Conservation (phyloP, 2,888 invertebrate species). For the Callinectes sapidus region DNA sequence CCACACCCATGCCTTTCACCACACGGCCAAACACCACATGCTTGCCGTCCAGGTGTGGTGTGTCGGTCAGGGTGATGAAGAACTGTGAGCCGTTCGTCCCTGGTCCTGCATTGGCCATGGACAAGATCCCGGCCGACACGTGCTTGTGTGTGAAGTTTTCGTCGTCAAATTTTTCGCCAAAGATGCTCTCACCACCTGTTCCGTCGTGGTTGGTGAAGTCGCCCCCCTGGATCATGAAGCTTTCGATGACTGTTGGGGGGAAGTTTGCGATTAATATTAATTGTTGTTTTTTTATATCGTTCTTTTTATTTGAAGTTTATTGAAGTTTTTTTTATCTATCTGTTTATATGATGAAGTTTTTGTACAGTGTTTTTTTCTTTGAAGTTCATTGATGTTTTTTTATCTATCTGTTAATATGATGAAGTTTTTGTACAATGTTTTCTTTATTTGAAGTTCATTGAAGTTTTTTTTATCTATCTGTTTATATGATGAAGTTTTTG, state of each 20-base stretch:
- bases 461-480: no score
- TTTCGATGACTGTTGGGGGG: slow-evolving; percentile 69
- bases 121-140: slow-evolving; percentile 62
- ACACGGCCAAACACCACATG: slow-evolving; percentile 72
- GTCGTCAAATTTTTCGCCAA: slow-evolving; percentile 71
- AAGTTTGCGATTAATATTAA: no score
- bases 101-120: slow-evolving; percentile 73
- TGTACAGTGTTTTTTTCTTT: no score
- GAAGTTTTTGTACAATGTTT: no score
- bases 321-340: no score
- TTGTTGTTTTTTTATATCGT: no score
- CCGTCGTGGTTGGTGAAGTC: slow-evolving; percentile 72
- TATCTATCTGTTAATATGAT: no score
- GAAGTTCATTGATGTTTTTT: no score
- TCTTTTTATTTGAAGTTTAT: no score
- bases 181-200: slow-evolving; percentile 72
- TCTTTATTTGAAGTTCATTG: no score
- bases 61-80: slow-evolving; percentile 70
- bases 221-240: slow-evolving; percentile 73
- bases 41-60: slow-evolving; percentile 71
- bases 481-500: no score
- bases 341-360: no score
- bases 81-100: slow-evolving; percentile 73
- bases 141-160: slow-evolving; percentile 72
- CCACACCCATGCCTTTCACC: slow-evolving; percentile 64